These are phyloP conservation scores for Zaprionus capensis DNA, from an alignment of 1,140 invertebrate species.

Conservation along the genomic window DNA sequence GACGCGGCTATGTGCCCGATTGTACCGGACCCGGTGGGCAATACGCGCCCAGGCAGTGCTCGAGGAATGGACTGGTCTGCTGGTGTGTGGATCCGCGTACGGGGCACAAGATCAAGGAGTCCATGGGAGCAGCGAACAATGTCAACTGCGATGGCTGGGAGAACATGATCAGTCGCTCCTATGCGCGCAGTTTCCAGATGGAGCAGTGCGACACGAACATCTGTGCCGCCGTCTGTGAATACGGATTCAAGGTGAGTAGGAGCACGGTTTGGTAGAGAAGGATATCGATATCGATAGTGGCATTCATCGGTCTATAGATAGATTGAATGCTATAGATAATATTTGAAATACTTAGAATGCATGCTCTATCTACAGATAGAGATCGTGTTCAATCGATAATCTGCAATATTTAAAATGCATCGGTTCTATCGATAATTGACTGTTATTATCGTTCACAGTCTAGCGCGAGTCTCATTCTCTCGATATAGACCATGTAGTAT, in stretches of 20 bases:
- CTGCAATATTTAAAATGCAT: too few species aligned
- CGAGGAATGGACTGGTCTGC: conserved; percentile 92
- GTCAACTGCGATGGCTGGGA: conserved; percentile 87
- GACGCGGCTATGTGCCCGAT: conserved; percentile 92
- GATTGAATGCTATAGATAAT: too few species aligned
- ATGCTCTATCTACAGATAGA: too few species aligned
- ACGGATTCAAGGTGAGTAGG: conserved; percentile 88
- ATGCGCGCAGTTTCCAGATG: conserved; percentile 84
- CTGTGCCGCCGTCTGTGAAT: conserved; percentile 92
- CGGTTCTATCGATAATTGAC: too few species aligned
- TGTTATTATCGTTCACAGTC: too few species aligned
- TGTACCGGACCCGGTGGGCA: conserved; percentile 88
- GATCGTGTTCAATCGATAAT: too few species aligned
- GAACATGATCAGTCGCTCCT: conserved; percentile 83
- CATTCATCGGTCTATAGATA: too few species aligned
- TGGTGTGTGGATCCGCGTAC: conserved; percentile 92
- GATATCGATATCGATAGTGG: too few species aligned
- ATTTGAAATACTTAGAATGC: too few species aligned
- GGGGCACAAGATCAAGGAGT: conserved; percentile 90
- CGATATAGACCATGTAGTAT: too few species aligned
- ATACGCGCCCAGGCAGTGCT: conserved; percentile 90
- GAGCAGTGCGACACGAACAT: conserved; percentile 86
- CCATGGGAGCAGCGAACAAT: conserved; percentile 90
- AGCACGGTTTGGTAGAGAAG: neutral
- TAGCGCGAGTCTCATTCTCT: too few species aligned